Evolutionary conservation across 2,888 invertebrate species (phyloP).

Genomic region (Branchellion lobata): DNA sequence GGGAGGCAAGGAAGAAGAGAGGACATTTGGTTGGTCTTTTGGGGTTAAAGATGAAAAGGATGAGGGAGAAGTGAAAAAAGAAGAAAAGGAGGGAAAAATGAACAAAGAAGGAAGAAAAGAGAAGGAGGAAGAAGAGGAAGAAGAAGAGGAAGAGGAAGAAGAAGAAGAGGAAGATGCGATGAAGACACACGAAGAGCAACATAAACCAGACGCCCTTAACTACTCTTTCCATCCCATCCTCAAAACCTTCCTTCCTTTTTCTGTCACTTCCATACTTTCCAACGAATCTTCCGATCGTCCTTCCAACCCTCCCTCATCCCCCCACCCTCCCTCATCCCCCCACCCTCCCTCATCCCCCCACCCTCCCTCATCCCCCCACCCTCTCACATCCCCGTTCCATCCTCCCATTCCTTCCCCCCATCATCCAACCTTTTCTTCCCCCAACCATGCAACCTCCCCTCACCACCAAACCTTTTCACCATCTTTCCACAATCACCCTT

Average conservation of each 20-base stretch:
- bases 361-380: too few species aligned
- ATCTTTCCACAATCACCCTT: too few species aligned
- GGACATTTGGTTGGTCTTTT: neutral
- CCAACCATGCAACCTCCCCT: neutral
- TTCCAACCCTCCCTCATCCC: neutral
- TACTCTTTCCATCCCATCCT: neutral
- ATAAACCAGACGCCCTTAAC: too few species aligned
- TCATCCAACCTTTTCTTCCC: neutral
- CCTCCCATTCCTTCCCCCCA: too few species aligned
- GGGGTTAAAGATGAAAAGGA: too few species aligned
- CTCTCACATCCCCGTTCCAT: too few species aligned
- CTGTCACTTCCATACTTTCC: neutral
- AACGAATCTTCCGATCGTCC: neutral
- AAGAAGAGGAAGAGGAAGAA: too few species aligned
- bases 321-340: neutral
- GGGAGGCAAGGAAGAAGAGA: neutral
- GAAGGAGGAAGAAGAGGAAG: too few species aligned
- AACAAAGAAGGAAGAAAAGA: too few species aligned
- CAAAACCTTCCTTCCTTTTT: constrained; percentile 18
- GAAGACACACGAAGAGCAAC: too few species aligned
- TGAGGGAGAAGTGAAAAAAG: neutral
- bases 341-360: too few species aligned
- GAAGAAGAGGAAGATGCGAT: too few species aligned
- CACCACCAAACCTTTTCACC: constrained; percentile 7
- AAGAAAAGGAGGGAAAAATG: neutral